These are phyloP conservation scores for Antheraea mylitta DNA, from an alignment of 1,140 invertebrate genomes.

Conservation along the genomic window DNA sequence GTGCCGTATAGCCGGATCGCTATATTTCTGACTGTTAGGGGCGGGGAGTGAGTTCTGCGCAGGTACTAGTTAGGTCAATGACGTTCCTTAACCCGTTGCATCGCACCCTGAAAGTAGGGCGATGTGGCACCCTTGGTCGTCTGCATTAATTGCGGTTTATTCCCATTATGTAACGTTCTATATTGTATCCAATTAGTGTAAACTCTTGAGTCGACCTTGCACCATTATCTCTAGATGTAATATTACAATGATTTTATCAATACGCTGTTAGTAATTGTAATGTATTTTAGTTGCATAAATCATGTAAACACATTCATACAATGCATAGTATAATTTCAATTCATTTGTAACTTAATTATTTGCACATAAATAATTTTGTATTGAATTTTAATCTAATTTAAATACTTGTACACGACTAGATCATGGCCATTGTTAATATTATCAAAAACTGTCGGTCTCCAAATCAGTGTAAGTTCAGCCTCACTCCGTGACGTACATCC, in stretches of 20 bases:
- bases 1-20: slow-evolving; percentile 31
- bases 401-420: background rate
- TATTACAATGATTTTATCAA: slow-evolving; percentile 18
- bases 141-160: slow-evolving; percentile 6
- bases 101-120: slow-evolving; percentile 63
- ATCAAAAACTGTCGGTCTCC: too few species aligned
- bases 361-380: background rate
- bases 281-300: slow-evolving; percentile 20
- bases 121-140: slow-evolving; percentile 19
- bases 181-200: background rate
- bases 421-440: too few species aligned
- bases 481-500: too few species aligned
- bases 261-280: slow-evolving; percentile 17
- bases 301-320: slow-evolving; percentile 19
- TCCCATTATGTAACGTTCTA: slow-evolving; percentile 18
- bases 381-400: background rate
- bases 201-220: slow-evolving; percentile 34
- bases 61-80: slow-evolving; percentile 73
- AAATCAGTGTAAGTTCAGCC: too few species aligned
- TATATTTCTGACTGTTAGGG: slow-evolving; percentile 47
- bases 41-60: slow-evolving; percentile 28
- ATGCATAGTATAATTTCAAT: slow-evolving; percentile 11
- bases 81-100: slow-evolving; percentile 71
- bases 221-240: slow-evolving; percentile 34
- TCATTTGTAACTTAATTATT: background rate